Evolutionary conservation across 2,797 vertebrate species (phyloP).

Genomic region (Distichodus sexfasciatus): DNA sequence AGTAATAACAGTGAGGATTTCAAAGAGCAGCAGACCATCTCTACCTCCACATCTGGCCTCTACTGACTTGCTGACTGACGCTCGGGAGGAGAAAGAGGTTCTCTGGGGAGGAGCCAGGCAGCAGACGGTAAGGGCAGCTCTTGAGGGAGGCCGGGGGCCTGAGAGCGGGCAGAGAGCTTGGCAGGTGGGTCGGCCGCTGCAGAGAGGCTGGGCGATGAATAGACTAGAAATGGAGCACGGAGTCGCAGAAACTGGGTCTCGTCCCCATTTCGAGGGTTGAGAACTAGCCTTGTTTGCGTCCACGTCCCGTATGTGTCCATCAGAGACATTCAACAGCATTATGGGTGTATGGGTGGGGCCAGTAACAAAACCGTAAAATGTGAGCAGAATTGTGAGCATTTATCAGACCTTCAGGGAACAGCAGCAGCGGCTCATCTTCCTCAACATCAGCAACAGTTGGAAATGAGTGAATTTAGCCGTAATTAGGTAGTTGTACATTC

Average conservation of each 20-base stretch:
- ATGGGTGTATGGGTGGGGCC: too few relatives aligned
- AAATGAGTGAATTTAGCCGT: too few relatives aligned
- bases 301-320: not conserved
- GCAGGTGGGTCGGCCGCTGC: not conserved
- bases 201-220: not conserved
- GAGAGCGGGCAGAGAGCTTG: not conserved
- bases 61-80: not conserved
- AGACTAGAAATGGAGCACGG: not conserved
- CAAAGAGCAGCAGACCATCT: not conserved
- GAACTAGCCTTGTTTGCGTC: slow-evolving; percentile 7
- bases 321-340: not conserved
- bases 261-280: slow-evolving; percentile 18
- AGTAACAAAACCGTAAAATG: too few relatives aligned
- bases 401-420: too few relatives aligned
- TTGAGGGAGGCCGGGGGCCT: slow-evolving; percentile 32
- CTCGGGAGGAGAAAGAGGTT: not conserved
- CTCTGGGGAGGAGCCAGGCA: slow-evolving; percentile 40
- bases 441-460: too few relatives aligned
- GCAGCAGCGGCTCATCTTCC: too few relatives aligned
- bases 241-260: slow-evolving; percentile 5
- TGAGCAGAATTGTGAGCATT: too few relatives aligned
- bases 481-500: too few relatives aligned
- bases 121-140: slow-evolving; percentile 48
- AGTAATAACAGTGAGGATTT: slow-evolving; percentile 1
- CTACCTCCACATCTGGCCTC: slow-evolving; percentile 7